phyloP scores from a whole-genome alignment of 2,113 vertebrate genomes.

The Melospiza melodia region DNA sequence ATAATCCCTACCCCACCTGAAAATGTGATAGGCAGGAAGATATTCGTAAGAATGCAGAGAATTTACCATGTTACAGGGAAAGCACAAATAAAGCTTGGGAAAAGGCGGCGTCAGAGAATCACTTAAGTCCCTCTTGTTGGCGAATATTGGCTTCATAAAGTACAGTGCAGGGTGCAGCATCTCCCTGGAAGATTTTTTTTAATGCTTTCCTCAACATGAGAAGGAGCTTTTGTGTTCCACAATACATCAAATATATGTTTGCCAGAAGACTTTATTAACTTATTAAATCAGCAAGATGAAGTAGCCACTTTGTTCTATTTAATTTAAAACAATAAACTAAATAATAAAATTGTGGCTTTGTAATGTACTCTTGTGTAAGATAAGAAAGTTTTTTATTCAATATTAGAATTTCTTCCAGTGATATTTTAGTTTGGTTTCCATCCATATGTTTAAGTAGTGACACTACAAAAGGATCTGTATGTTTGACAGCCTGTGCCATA shows the following conservation, averaged over 20 bases:
- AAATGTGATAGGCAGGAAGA: neutral
- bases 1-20: neutral
- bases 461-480: neutral
- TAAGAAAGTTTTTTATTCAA: slow-evolving; percentile 13
- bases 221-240: neutral
- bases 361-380: slow-evolving; percentile 19
- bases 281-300: slow-evolving; percentile 71
- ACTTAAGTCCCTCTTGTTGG: neutral
- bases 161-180: neutral
- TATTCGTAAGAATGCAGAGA: neutral
- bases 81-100: neutral
- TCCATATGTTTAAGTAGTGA: neutral
- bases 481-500: neutral
- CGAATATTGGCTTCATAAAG: slow-evolving; percentile 33
- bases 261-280: slow-evolving; percentile 62
- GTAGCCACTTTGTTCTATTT: slow-evolving; percentile 48
- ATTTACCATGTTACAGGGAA: neutral
- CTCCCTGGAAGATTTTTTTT: neutral
- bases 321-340: slow-evolving; percentile 72
- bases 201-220: slow-evolving; percentile 27
- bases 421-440: slow-evolving; percentile 1
- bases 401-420: neutral
- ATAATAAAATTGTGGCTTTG: slow-evolving; percentile 57
- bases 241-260: slow-evolving; percentile 46
- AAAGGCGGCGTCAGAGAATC: neutral